Base-by-base conservation (phyloP, 2,113 vertebrate genomes). In the Strix aluco region DNA sequence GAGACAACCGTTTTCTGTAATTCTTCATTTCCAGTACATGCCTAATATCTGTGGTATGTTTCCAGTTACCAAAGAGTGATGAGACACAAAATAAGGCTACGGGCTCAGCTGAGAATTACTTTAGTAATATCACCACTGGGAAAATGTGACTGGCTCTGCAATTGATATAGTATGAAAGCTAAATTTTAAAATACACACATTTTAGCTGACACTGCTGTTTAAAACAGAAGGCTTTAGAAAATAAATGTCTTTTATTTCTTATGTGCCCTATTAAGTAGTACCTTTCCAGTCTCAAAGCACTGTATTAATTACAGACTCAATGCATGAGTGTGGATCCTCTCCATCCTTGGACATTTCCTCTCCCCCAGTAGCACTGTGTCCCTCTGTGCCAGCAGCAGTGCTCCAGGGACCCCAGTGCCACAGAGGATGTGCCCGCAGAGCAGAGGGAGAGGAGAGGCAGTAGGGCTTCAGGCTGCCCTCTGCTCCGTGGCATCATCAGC, bases 301-400 rank as follows among this genome's bases (percentile, higher is more conserved):
- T 44, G 19, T 13, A 65, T 81, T 63, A 82, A 71, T 57, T 55
- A 77, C 71, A 57, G 25, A 70, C 46, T 5, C 15, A 15, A n/a
- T 13, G 58, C 5, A 10, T 4, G 14, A 57, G 9, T 10, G 10
- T 17, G 22, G 38, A 59, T 67, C 20, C 32, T 77, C 71, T 67
- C n/a, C 42, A 38, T 6, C 5, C 61, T 86, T 46, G 44, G 34
- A 29, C 14, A 4, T 44, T 54, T 42, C 36, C 54, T 29, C 62
- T 52, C 19, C 22, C 32, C 0, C 0, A 38, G 21, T 16, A 67
- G 22, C 1, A 5, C 16, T 9, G 32, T 0, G 1, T 5, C 4
- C 34, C 34, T 46, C 54, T 59, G 36, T 55, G 74, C 6, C 49
- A 79, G 69, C 52, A 52, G 46, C 46, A 78, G 36, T 6, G 46